phyloP scores from a whole-genome alignment of 2,888 invertebrate species.

The Frankliniella intonsa region DNA sequence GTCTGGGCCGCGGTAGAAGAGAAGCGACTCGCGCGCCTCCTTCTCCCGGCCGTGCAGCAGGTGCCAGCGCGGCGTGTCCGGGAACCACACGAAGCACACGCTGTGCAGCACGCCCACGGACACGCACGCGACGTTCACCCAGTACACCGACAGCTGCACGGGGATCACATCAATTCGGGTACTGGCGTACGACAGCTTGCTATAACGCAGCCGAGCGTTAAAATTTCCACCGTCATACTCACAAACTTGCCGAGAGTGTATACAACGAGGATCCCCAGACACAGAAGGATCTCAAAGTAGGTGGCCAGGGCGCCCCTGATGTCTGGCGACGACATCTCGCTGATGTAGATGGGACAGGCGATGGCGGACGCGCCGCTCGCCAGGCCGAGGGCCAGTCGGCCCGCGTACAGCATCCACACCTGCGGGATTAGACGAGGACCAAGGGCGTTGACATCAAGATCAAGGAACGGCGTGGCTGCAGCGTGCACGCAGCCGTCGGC shows the following conservation, averaged over 20 bases:
- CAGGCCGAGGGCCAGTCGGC: neutral
- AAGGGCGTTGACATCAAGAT: neutral
- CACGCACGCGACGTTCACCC: conserved; percentile 25
- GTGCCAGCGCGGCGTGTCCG: conserved; percentile 35
- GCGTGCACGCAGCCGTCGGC: neutral
- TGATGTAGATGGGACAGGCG: conserved; percentile 17
- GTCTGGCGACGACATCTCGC: conserved; percentile 21
- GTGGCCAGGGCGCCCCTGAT: conserved; percentile 30
- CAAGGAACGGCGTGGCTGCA: neutral
- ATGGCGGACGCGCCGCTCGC: neutral
- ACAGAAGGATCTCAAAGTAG: conserved; percentile 29
- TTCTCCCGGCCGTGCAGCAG: conserved; percentile 40
- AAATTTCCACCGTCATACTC: neutral
- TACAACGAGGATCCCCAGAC: conserved; percentile 27
- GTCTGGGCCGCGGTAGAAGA: conserved; percentile 36
- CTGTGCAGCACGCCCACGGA: conserved; percentile 20
- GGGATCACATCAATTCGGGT: neutral
- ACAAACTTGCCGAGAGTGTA: conserved; percentile 27
- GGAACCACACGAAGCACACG: conserved; percentile 27
- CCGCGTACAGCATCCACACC: conserved; percentile 29
- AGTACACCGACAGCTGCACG: conserved; percentile 16
- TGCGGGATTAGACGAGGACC: neutral
- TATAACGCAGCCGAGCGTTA: neutral
- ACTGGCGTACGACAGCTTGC: neutral
- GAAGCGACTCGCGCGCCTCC: conserved; percentile 44